Evolutionary conservation across 1,140 invertebrate genomes (phyloP).

Genomic region (Brachionus calyciflorus): DNA sequence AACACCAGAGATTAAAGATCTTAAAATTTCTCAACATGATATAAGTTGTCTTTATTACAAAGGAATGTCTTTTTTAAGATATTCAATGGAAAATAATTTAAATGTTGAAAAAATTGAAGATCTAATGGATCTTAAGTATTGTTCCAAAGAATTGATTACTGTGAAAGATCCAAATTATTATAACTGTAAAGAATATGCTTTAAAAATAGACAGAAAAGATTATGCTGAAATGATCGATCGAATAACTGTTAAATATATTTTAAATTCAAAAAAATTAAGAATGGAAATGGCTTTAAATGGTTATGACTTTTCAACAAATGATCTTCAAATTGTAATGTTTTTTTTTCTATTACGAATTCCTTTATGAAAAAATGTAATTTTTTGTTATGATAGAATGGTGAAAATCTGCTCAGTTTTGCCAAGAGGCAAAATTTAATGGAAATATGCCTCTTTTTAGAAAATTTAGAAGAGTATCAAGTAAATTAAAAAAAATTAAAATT

Average conservation of each 20-base stretch:
- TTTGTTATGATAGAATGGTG: not conserved
- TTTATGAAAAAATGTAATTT: not conserved
- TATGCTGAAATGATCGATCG: constrained; percentile 34
- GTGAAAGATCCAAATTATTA: constrained; percentile 1
- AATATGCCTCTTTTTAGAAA: not conserved
- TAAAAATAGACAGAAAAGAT: not conserved
- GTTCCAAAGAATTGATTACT: not conserved
- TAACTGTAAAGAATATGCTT: not conserved
- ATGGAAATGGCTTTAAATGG: constrained; percentile 42
- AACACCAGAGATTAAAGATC: not conserved
- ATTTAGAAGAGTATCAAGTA: constrained; percentile 40
- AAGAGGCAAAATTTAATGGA: not conserved
- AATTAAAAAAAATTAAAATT: not conserved
- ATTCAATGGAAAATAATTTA: constrained; percentile 8
- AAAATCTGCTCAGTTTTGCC: not conserved
- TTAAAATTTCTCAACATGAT: not conserved
- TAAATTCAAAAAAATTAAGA: not conserved
- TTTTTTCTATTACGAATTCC: not conserved
- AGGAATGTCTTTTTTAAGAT: constrained; percentile 18
- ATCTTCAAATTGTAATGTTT: not conserved
- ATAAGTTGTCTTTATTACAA: constrained; percentile 15
- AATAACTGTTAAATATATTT: not conserved
- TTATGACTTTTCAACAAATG: not conserved
- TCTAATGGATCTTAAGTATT: not conserved
- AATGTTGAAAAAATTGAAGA: not conserved